Conservation (phyloP, 2,888 invertebrate genomes). For the Mythimna loreyi region DNA sequence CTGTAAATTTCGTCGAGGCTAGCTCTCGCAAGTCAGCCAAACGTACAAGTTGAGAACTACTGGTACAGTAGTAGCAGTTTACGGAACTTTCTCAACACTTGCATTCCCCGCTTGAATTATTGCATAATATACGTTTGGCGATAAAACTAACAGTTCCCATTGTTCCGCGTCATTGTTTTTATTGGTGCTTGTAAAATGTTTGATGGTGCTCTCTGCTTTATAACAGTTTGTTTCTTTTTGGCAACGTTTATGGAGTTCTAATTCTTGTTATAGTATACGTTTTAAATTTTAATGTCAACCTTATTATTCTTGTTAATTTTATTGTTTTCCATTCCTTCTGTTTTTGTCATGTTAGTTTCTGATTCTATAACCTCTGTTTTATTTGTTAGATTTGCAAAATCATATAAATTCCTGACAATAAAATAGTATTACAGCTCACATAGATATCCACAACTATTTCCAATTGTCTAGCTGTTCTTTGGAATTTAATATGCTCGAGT, state of each 20-base stretch:
- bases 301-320: neutral
- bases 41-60: conserved; percentile 72
- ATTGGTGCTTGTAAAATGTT: conserved; percentile 79
- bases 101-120: conserved; percentile 83
- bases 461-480: conserved; percentile 46
- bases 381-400: neutral
- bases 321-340: neutral
- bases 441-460: conserved; percentile 54
- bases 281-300: conserved; percentile 32
- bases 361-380: too few species aligned
- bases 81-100: conserved; percentile 80
- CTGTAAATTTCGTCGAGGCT: conserved; percentile 69
- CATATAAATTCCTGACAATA: neutral
- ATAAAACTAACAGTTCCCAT: conserved; percentile 81
- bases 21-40: conserved; percentile 69
- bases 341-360: neutral
- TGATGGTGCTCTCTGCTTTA: conserved; percentile 60
- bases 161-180: conserved; percentile 80
- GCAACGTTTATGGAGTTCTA: conserved; percentile 42
- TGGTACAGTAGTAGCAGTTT: conserved; percentile 71
- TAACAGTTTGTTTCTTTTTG: conserved; percentile 60
- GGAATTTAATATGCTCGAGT: conserved; percentile 64
- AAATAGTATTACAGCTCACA: conserved; percentile 16
- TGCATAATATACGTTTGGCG: conserved; percentile 80
- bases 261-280: conserved; percentile 32